Evolutionary conservation across 2,888 invertebrate genomes (phyloP).

Genomic region (Apocheima hispidaria): DNA sequence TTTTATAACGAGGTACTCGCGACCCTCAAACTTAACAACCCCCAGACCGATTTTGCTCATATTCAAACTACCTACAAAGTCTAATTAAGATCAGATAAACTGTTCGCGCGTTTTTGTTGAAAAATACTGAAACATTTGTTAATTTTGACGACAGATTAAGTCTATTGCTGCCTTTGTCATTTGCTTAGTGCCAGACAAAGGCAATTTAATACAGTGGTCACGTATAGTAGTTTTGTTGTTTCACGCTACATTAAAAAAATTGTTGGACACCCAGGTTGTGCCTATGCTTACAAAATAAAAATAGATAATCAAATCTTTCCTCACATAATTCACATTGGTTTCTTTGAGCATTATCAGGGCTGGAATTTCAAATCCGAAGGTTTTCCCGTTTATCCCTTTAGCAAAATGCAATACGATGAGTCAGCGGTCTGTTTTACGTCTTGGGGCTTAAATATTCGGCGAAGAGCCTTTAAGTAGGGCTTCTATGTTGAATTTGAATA

Average conservation of each 20-base stretch:
- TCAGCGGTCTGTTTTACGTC: slow-evolving; percentile 35
- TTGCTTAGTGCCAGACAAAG: too few species aligned
- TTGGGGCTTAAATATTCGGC: slow-evolving; percentile 32
- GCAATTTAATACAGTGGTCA: too few species aligned
- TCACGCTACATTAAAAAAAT: not conserved
- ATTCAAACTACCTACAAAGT: too few species aligned
- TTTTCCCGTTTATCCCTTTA: slow-evolving; percentile 34
- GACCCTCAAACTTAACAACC: too few species aligned
- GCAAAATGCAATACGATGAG: slow-evolving; percentile 38
- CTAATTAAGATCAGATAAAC: too few species aligned
- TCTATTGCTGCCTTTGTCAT: too few species aligned
- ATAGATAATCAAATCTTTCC: slow-evolving; percentile 7
- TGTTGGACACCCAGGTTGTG: not conserved
- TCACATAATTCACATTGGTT: slow-evolving; percentile 26
- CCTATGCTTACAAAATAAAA: not conserved
- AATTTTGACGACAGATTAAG: too few species aligned
- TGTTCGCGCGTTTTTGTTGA: too few species aligned
- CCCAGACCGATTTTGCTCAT: too few species aligned
- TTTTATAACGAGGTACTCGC: too few species aligned
- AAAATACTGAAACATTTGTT: too few species aligned
- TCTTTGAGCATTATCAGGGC: slow-evolving; percentile 28
- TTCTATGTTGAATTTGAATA: slow-evolving; percentile 35
- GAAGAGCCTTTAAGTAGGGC: slow-evolving; percentile 34
- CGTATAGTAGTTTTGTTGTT: too few species aligned
- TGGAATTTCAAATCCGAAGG: slow-evolving; percentile 35